Base-by-base conservation (phyloP, 37 sponge, comb jelly and placozoan species). In the Bolinopsis microptera region DNA sequence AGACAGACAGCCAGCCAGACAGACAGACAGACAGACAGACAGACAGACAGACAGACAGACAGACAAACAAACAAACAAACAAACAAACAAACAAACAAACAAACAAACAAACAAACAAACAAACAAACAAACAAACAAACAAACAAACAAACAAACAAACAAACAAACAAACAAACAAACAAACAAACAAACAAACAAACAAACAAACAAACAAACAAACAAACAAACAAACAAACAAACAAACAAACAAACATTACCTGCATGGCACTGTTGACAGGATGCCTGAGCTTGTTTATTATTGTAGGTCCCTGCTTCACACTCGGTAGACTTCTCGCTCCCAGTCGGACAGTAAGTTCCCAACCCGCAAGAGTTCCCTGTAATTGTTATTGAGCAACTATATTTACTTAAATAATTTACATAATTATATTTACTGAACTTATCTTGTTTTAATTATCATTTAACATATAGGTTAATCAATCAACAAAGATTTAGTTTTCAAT, bases 291-390 rank as follows among this genome's bases (percentile, higher is more conserved):
- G 38, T 26, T 74, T 23, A 26, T 93, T 35, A 39, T 68, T 93
- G 93, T 93, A 93, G 26, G 72, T 93, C 13, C 93, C 93, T 24
- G 93, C 72, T 1, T 69, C 70, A 28, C 93, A 93, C 76, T 72
- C 36, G 38, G 27, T 69, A 70, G 93, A n/a, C 1, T 25, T 36
- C 28, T 5, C n/a, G 24, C 48, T 69, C 25, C 93, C 93, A 13
- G 32, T 39, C 23, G 38, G 39, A 24, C 93, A 93, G 93, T 68
- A 68, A 2, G 48, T 69, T n/a, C 93, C 93, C 34, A 77, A 36
- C 3, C 80, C 80, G 21, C 80, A 77, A 1, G 80, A 77, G 37
- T 77, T 77, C 0, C 80, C 80, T 77, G 74, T 9, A 18, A 61
- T 21, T 61, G 18, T 9, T 61, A 18, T 61, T 61, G n/a, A n/a